A percentile compares a stretch with the other conserved stretches of the same genome.
Conservation (phyloP, 2,797 vertebrate species). For the Syncerus caffer region DNA sequence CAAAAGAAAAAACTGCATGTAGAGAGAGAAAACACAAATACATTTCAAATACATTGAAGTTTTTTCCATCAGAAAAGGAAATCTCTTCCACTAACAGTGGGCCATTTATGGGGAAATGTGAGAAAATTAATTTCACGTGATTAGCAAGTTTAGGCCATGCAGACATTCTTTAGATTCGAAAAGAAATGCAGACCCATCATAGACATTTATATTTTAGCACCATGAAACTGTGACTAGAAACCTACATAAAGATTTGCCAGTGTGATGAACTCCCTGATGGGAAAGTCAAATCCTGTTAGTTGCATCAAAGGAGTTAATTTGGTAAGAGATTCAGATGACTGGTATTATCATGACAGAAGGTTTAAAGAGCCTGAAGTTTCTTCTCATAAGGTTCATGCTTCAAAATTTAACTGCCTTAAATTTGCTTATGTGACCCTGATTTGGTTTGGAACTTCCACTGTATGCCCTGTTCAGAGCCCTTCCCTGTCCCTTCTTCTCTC, state of each 20-base stretch:
- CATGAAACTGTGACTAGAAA: slow-evolving; percentile 15
- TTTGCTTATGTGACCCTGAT: neutral
- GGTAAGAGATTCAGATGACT: slow-evolving; percentile 4
- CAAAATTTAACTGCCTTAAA: neutral
- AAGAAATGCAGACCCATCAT: neutral
- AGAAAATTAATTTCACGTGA: neutral
- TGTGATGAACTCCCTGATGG: neutral
- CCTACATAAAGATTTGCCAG: neutral
- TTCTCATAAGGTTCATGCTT: neutral
- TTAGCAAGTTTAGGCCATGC: neutral
- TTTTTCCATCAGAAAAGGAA: neutral
- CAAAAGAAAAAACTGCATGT: neutral
- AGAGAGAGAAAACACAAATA: neutral
- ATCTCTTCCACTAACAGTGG: neutral
- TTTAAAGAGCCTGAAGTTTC: slow-evolving; percentile 59
- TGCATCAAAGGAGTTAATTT: slow-evolving; percentile 59
- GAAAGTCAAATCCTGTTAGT: neutral
- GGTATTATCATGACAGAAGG: slow-evolving; percentile 47
- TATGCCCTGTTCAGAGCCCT: too few relatives aligned
- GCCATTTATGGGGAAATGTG: neutral
- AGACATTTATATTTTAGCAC: neutral
- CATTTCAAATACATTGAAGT: neutral
- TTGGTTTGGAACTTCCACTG: slow-evolving; percentile 7
- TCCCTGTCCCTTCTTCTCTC: too few relatives aligned
- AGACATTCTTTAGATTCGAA: neutral